Evolutionary conservation across 2,888 invertebrate genomes (phyloP).

Genomic region (Seira musarum): DNA sequence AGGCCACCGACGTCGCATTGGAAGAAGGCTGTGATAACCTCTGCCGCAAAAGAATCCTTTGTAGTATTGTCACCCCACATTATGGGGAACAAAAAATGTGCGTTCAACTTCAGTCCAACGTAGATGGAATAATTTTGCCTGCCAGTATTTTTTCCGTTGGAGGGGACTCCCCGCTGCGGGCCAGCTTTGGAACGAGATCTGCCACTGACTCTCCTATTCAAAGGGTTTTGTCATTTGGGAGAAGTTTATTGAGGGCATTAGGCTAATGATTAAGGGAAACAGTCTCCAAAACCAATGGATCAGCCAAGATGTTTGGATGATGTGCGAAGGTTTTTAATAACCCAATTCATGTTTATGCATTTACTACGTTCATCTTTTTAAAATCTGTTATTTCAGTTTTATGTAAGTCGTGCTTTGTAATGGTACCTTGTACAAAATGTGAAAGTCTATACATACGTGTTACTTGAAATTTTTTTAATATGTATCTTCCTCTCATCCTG

Average conservation of each 20-base stretch:
- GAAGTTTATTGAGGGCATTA: conserved; percentile 46
- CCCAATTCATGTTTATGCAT: no score
- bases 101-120: conserved; percentile 69
- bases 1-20: conserved; percentile 75
- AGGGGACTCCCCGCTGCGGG: conserved; percentile 41
- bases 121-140: conserved; percentile 63
- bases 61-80: conserved; percentile 77
- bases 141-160: conserved; percentile 62
- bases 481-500: no score
- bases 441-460: no score
- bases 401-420: no score
- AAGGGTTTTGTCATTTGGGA: conserved; percentile 55
- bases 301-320: no score
- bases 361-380: no score
- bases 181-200: conserved; percentile 47
- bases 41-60: conserved; percentile 76
- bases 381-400: no score
- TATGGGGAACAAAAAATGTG: conserved; percentile 74
- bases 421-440: no score
- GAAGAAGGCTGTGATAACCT: conserved; percentile 73
- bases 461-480: no score
- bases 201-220: conserved; percentile 52
- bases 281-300: no score
- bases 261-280: conserved; percentile 27
- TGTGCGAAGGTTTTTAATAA: no score